Conservation (phyloP, 1,140 invertebrate species). For the Meloidogyne exigua region DNA sequence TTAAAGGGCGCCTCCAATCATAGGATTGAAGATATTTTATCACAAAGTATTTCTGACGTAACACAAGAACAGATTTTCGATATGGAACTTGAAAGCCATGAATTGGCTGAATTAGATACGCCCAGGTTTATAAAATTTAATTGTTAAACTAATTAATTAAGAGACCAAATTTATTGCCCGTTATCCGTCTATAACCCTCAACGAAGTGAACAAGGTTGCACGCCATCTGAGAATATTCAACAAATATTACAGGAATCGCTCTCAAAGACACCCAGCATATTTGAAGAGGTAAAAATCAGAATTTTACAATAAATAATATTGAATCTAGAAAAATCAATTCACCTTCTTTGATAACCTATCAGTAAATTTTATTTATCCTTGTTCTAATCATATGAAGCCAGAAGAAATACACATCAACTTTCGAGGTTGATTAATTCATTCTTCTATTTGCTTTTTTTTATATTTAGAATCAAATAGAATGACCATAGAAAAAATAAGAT, state of each 20-base stretch:
- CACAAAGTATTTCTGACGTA: neutral
- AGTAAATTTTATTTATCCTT: conserved; percentile 4
- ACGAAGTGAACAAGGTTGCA: neutral
- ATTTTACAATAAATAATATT: neutral
- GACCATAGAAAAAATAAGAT: conserved; percentile 35
- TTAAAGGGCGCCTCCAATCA: neutral
- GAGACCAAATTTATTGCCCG: neutral
- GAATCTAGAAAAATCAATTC: conserved; percentile 19
- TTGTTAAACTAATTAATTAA: neutral
- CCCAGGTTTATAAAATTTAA: neutral
- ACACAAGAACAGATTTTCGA: neutral
- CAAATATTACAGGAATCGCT: neutral
- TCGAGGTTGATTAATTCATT: neutral
- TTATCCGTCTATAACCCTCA: conserved; percentile 19
- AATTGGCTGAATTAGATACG: conserved; percentile 10
- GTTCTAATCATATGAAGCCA: neutral
- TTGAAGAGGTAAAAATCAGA: conserved; percentile 9
- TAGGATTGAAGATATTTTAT: neutral
- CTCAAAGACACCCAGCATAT: neutral
- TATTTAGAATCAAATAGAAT: conserved; percentile 13
- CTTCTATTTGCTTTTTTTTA: neutral
- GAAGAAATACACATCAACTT: neutral
- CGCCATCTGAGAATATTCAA: neutral
- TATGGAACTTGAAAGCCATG: conserved; percentile 12
- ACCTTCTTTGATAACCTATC: conserved; percentile 20